Evolutionary conservation across 2,888 invertebrate species (phyloP).

Genomic region (Leptogaster cylindrica): DNA sequence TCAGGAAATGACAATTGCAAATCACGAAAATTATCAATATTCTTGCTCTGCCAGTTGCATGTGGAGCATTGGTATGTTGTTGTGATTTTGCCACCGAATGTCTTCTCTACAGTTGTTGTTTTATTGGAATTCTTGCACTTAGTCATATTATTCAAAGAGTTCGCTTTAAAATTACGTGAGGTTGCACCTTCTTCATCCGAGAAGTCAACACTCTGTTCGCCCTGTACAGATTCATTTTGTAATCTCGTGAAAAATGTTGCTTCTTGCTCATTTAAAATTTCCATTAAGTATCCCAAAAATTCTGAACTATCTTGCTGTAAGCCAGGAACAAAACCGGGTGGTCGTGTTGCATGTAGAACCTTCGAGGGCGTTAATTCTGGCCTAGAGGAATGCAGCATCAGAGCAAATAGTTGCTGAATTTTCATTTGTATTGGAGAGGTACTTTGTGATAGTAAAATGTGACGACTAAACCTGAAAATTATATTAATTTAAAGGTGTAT

Average conservation of each 20-base stretch:
- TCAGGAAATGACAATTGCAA: slow-evolving; percentile 79
- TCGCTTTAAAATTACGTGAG: slow-evolving; percentile 18
- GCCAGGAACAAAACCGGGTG: slow-evolving; percentile 77
- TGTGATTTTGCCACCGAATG: slow-evolving; percentile 78
- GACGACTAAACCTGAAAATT: slow-evolving; percentile 69
- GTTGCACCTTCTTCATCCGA: slow-evolving; percentile 14
- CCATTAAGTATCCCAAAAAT: slow-evolving; percentile 72
- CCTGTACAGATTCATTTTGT: too few relatives aligned
- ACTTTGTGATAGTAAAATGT: slow-evolving; percentile 67
- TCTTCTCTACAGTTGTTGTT: slow-evolving; percentile 65
- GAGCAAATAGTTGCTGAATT: slow-evolving; percentile 76
- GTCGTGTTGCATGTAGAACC: slow-evolving; percentile 73
- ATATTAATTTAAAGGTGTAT: not conserved
- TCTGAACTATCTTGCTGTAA: slow-evolving; percentile 90
- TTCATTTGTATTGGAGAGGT: slow-evolving; percentile 68
- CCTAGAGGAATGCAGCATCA: slow-evolving; percentile 72
- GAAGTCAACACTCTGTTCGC: slow-evolving; percentile 8
- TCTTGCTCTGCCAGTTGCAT: slow-evolving; percentile 75
- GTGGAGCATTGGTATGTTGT: slow-evolving; percentile 77
- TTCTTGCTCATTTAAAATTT: slow-evolving; percentile 76
- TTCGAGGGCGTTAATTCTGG: slow-evolving; percentile 74
- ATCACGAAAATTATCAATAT: slow-evolving; percentile 81
- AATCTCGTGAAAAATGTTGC: not conserved
- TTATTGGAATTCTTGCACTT: slow-evolving; percentile 24
- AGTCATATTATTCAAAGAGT: not conserved